phyloP scores from a whole-genome alignment of 2,113 vertebrate species.

The Myocastor coypus region DNA sequence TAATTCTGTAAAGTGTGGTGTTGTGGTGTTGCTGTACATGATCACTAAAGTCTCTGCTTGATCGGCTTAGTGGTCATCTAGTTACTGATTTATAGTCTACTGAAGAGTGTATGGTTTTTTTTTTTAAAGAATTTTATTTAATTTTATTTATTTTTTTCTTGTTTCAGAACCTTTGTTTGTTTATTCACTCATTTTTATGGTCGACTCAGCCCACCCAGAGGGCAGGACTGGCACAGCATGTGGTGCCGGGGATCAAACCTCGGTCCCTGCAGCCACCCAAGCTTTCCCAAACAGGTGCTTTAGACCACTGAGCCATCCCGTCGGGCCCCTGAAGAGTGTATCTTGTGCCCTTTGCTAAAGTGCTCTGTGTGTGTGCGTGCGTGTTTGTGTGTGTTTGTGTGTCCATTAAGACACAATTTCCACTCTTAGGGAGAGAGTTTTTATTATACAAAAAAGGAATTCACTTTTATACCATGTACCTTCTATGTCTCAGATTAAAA shows the following conservation, averaged over 20 bases:
- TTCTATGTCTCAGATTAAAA: constrained; percentile 52
- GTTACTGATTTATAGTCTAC: background rate
- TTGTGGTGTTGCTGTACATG: background rate
- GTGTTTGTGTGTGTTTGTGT: background rate
- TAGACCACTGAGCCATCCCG: too few relatives aligned
- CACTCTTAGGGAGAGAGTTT: background rate
- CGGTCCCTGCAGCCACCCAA: too few relatives aligned
- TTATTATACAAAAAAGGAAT: constrained; percentile 19
- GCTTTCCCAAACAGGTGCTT: too few relatives aligned
- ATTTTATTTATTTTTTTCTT: too few relatives aligned
- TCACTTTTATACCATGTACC: background rate
- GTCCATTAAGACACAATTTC: background rate
- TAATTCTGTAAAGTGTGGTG: constrained; percentile 1
- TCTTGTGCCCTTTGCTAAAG: background rate
- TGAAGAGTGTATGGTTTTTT: background rate
- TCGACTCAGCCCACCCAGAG: too few relatives aligned
- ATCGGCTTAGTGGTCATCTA: background rate
- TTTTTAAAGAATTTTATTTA: too few relatives aligned
- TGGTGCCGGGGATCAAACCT: too few relatives aligned
- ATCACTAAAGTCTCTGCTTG: background rate
- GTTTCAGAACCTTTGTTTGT: too few relatives aligned
- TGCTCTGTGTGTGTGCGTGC: background rate
- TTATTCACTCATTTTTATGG: too few relatives aligned
- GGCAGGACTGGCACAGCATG: too few relatives aligned
- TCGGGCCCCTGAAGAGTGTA: background rate